Base-by-base conservation (phyloP, 2,888 invertebrate genomes). In the Slavum lentiscoides region DNA sequence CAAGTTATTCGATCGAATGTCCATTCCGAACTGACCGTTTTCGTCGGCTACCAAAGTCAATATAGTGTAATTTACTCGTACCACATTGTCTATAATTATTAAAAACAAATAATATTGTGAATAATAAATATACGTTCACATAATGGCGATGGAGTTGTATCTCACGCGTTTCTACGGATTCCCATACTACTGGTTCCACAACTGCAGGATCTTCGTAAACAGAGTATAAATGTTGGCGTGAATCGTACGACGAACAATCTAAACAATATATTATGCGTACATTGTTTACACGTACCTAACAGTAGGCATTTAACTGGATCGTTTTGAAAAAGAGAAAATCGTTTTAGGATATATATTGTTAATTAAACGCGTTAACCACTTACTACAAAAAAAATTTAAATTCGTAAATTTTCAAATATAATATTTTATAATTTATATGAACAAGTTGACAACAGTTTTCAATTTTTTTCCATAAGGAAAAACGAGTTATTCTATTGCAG, bases 31-130 rank as follows among this genome's bases (percentile, higher is more conserved):
- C 8, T 82, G 81, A 13, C 83, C 81, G 21, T 83, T 82, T 67
- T 83, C 80, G 21, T 82, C 74, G 5, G 83, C 82, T 23, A 83
- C 77, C 11, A 84, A 72, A 13, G 84, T 83, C 43, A 84, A 82
- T 62, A 84, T 64, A 23, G 82, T 83, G 39, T 82, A 76, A 55
- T 84, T 83, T 13, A 83, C 76, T n/a, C 82, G 81, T 23, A 84
- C 73, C 59, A 82, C 82, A 43, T 83, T 83, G 67, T 82, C 82
- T 80, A 15, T 9, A 1, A 30, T 30, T 30, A 30, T 30, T 13
- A 58, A 3, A 13, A 59, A 59, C 21, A 55, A 30, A 17, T 19
- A 23, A 43, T 43, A 8, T 61, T 21, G 9, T 61, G 11, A 74
- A 15, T 11, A 61, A 61, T 61, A 61, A 49, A 49, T 23, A 61